These are phyloP conservation scores for Bombus waltoni DNA, from an alignment of 1,140 invertebrate genomes.

Conservation along the genomic window DNA sequence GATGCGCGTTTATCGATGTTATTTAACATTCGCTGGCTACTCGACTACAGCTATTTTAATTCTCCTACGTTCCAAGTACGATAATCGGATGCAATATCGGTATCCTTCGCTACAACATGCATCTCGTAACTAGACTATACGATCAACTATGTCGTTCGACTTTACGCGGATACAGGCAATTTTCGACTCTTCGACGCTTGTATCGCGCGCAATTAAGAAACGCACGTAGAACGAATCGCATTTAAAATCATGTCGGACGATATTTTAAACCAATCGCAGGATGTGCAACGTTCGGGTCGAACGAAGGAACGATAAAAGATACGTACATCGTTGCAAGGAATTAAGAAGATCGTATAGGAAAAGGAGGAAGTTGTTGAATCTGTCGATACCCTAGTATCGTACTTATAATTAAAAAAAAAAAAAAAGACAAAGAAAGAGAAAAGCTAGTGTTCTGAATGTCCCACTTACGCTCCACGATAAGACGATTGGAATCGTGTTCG, in stretches of 20 bases:
- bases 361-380: background rate
- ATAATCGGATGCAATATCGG: background rate
- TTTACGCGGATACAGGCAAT: background rate
- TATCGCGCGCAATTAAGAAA: background rate
- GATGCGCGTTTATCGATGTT: no score
- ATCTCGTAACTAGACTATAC: background rate
- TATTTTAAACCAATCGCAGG: no score
- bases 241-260: no score
- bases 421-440: background rate
- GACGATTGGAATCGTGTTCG: constrained; percentile 66
- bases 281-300: background rate
- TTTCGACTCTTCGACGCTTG: background rate
- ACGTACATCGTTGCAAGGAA: no score
- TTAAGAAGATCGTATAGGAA: no score
- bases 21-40: no score
- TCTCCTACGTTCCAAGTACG: no score
- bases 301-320: background rate
- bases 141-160: background rate
- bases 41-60: no score
- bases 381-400: background rate
- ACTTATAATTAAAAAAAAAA: constrained; percentile 3
- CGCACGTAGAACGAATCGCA: no score
- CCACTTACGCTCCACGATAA: constrained; percentile 74
- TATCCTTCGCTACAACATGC: constrained; percentile 14
- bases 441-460: constrained; percentile 19